Conservation (phyloP, 2,888 invertebrate species). For the Aporophyla lueneburgensis region DNA sequence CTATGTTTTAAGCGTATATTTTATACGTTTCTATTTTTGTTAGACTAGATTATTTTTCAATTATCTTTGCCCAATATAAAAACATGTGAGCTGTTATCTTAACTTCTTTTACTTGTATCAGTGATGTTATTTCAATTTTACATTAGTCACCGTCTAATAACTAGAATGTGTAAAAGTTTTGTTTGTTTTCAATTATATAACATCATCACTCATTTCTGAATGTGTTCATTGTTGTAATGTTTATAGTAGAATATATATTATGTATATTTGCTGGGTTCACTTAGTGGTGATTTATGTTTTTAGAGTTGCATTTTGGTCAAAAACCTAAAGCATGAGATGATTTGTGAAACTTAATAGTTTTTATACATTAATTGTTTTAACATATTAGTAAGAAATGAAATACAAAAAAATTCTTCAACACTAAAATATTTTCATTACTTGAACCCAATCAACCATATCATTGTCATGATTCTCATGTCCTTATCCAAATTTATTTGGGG, state of each 20-base stretch:
- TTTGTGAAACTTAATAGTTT: slow-evolving; percentile 83
- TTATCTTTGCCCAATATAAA: slow-evolving; percentile 56
- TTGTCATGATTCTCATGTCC: no score
- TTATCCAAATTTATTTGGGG: no score
- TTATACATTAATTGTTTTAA: slow-evolving; percentile 85
- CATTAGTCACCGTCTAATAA: slow-evolving; percentile 50
- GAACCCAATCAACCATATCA: background rate
- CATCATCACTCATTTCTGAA: slow-evolving; percentile 56
- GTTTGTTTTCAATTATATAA: slow-evolving; percentile 59
- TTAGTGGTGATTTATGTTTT: slow-evolving; percentile 79
- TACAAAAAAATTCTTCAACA: slow-evolving; percentile 84
- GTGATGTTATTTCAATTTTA: slow-evolving; percentile 50
- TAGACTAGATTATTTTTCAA: slow-evolving; percentile 54
- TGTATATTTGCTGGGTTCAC: slow-evolving; percentile 72
- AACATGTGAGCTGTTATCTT: slow-evolving; percentile 64
- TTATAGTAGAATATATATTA: slow-evolving; percentile 65
- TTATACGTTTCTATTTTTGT: slow-evolving; percentile 55
- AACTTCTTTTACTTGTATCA: slow-evolving; percentile 50
- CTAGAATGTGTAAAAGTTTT: slow-evolving; percentile 60
- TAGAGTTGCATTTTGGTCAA: slow-evolving; percentile 81
- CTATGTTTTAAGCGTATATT: slow-evolving; percentile 59
- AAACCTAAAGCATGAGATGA: slow-evolving; percentile 77
- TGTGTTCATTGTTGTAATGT: slow-evolving; percentile 66
- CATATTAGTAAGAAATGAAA: slow-evolving; percentile 85
- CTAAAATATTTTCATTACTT: slow-evolving; percentile 65